Base-by-base conservation (phyloP, 1,140 invertebrate species). In the Brachionus paranguensis region DNA sequence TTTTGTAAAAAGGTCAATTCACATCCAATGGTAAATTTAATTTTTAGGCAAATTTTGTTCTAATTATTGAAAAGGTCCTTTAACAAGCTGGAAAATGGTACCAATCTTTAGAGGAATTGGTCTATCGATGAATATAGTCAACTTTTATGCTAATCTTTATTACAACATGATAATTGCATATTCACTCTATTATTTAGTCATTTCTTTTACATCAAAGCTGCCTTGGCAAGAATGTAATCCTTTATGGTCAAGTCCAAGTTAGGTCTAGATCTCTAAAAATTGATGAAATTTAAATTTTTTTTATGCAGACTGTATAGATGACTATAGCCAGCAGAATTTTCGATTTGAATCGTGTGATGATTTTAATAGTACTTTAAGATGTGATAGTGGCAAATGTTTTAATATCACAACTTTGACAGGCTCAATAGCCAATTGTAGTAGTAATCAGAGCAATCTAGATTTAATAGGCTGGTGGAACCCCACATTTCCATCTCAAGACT, bases 111-210 rank as follows among this genome's bases (percentile, higher is more conserved):
- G 29, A 74, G 83, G 83, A 37, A 53, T 84, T 14, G 83, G 83
- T 11, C 14, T 84, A 3, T 72, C 83, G 8, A 74, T 74, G 68
- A 53, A 53, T 33, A 84, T 84, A 27, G 60, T 78, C n/a, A 55
- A 53, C 41, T 55, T 20, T 78, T 84, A 74, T 64, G 37, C 60
- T 3, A 84, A 72, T 14, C n/a, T 84, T 11, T 88, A 88, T 83
- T 95, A 95, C 88, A 95, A 94, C 86, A 91, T 94, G n/a, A 94
- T 95, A 85, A 94, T 95, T 85, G 94, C 93, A 53, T 94, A 94
- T 93, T 94, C 93, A 53, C 92, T 95, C 50, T 93, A 93, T 88
- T 95, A 95, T 88, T 93, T 95, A 91, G 92, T 92, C 84, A 92
- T 93, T 45, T 94, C 93, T 8, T 92, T 94, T 85, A 90, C 90